Evolutionary conservation across 2,888 invertebrate species (phyloP), one percentile per base, ranked within the genome.

Genomic region (Kryphioiulus occultus): DNA sequence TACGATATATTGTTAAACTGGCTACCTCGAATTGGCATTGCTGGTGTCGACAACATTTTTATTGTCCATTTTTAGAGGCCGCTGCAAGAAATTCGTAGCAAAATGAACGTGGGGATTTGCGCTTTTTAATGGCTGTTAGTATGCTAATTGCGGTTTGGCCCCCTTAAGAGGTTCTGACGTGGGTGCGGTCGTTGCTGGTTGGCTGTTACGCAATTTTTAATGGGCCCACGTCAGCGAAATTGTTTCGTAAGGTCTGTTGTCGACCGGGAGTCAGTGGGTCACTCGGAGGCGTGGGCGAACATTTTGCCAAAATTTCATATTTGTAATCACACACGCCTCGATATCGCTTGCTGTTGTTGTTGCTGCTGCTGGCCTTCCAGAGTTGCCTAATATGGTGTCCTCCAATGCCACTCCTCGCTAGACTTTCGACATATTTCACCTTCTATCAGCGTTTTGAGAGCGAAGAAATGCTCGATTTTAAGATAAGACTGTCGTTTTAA

Each of bases 101-200:
- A 35, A 35, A 35, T 35, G 35, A 35, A 44, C 44, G 44, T 44
- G 44, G 12, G 44, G 35, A 7, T 35, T 35, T 44, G 9, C 10
- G 12, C 44, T 9, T 12, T 9, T 44, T 4, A 9, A 44, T 15
- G n/a, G 44, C 9, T 9, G 5, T 44, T 44, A 10, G 44, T 15
- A 44, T 44, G 44, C 10, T 44, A 44, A 44, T 44, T 4, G 44
- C 53, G 53, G 5, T 53, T 19, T n/a, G 53, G 53, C 15, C n/a
- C 15, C n/a, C 9, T 53, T 53, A n/a, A 53, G 12, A n/a, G 9
- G 44, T n/a, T 53, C 3, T 19, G 53, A n/a, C 53, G 53, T 53
- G 53, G 53, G 53, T 53, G 53, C n/a, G 53, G 53, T 53, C n/a
- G 53, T 53, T n/a, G n/a, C n/a, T n/a, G n/a, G n/a, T 53, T 53